Conservation (phyloP, 2,888 invertebrate genomes). For the Dugesia japonica region DNA sequence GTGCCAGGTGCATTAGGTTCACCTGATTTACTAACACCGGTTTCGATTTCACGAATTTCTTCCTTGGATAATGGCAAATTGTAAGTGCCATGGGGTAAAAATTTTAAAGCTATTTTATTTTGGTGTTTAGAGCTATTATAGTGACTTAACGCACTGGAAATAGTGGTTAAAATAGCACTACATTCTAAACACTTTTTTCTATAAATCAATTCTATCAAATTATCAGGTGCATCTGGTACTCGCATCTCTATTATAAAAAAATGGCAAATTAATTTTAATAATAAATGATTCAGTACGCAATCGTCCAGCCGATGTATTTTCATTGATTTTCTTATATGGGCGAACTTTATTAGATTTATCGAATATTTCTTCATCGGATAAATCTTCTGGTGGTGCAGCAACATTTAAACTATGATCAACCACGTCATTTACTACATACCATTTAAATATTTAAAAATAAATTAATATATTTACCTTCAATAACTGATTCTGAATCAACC, state of each 20-base stretch:
- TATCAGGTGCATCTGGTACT: not conserved
- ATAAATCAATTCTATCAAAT: not conserved
- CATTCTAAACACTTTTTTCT: not conserved
- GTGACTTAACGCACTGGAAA: not conserved
- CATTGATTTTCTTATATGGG: no score
- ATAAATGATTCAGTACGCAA: no score
- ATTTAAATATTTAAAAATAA: no score
- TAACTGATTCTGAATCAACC: no score
- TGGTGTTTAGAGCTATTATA: not conserved
- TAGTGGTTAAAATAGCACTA: not conserved
- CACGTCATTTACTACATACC: no score
- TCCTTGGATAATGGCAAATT: not conserved
- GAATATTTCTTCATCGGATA: no score
- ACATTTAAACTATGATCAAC: no score
- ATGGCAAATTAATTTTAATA: no score
- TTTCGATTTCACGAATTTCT: conserved; percentile 10
- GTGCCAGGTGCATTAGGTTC: not conserved
- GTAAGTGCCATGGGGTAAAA: not conserved
- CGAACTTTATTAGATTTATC: no score
- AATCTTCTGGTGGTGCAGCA: no score
- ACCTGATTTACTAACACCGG: not conserved
- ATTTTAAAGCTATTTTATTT: not conserved
- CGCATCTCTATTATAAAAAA: not conserved
- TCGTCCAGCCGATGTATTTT: no score
- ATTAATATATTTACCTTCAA: no score